Percentiles rank a stretch among this genome's conserved stretches.
These are phyloP conservation scores for Drosophila grimshawi DNA, from an alignment of 1,140 invertebrate genomes.

Conservation along the genomic window DNA sequence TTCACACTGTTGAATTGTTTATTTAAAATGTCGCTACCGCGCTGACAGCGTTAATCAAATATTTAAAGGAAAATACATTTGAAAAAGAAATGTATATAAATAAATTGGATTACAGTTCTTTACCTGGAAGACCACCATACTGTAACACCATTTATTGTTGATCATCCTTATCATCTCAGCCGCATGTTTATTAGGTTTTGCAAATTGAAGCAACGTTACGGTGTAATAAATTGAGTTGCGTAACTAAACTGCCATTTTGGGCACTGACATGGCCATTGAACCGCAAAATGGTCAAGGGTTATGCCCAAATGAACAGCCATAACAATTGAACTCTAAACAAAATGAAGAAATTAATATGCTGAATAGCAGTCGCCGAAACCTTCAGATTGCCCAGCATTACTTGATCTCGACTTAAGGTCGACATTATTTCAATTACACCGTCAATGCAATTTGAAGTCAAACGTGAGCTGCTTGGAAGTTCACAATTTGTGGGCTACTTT, in stretches of 20 bases:
- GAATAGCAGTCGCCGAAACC: conserved; percentile 19
- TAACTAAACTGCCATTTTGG: conserved; percentile 22
- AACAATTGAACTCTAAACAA: conserved; percentile 23
- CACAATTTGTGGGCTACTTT: neutral
- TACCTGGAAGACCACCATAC: neutral
- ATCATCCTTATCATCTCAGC: neutral
- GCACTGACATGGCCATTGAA: conserved; percentile 45
- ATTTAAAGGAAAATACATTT: neutral
- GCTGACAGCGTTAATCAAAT: neutral
- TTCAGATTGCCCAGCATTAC: conserved; percentile 8
- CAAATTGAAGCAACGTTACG: conserved; percentile 44
- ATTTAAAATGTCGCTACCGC: neutral
- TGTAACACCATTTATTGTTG: neutral
- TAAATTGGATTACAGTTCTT: neutral
- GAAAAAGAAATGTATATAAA: neutral
- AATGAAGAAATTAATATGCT: conserved; percentile 64
- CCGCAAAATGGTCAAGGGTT: conserved; percentile 13
- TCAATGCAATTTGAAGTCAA: conserved; percentile 38
- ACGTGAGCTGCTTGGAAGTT: conserved; percentile 43
- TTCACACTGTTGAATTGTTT: neutral
- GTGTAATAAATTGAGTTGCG: conserved; percentile 53
- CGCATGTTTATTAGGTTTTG: conserved; percentile 13
- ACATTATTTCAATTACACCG: conserved; percentile 49
- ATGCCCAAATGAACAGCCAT: neutral
- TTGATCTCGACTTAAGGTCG: conserved; percentile 10